These are phyloP conservation scores for Watersipora subatra DNA, from an alignment of 1,140 invertebrate genomes.

Conservation along the genomic window DNA sequence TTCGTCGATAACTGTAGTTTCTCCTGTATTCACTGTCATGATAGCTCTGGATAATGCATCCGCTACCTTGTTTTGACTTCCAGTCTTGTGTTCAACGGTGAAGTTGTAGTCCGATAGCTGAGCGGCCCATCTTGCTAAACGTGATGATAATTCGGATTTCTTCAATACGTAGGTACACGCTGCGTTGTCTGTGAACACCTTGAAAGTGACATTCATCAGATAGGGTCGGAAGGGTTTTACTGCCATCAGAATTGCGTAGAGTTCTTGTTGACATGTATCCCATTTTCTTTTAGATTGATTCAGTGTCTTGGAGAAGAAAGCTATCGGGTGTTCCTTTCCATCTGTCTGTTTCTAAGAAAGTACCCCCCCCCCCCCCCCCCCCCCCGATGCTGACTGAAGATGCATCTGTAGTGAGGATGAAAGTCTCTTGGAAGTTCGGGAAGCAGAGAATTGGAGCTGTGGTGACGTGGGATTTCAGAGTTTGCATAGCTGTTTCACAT, in stretches of 20 bases:
- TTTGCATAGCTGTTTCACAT: conserved; percentile 8
- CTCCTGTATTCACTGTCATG: neutral
- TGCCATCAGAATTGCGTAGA: conserved; percentile 7
- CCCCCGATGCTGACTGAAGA: neutral
- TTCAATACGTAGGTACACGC: conserved; percentile 6
- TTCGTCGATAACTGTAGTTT: neutral
- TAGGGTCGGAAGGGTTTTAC: conserved; percentile 8
- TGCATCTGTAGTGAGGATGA: conserved; percentile 6
- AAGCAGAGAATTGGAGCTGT: conserved; percentile 9
- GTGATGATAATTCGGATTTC: conserved; percentile 8
- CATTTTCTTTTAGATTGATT: conserved; percentile 2
- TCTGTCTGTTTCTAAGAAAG: conserved; percentile 5
- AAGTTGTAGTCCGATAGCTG: conserved; percentile 15
- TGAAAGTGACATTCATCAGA: conserved; percentile 5
- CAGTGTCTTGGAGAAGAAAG: neutral
- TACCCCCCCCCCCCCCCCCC: too few species aligned
- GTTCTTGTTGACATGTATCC: neutral
- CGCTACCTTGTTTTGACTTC: conserved; percentile 13
- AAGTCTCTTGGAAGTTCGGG: neutral
- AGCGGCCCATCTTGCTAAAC: conserved; percentile 15
- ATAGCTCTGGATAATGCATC: conserved; percentile 12
- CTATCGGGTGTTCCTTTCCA: neutral
- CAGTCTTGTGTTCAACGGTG: conserved; percentile 14
- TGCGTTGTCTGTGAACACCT: conserved; percentile 8
- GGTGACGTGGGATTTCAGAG: conserved; percentile 8